Conservation (phyloP, 2,888 invertebrate species). For the Drosophila nr. medialis region DNA sequence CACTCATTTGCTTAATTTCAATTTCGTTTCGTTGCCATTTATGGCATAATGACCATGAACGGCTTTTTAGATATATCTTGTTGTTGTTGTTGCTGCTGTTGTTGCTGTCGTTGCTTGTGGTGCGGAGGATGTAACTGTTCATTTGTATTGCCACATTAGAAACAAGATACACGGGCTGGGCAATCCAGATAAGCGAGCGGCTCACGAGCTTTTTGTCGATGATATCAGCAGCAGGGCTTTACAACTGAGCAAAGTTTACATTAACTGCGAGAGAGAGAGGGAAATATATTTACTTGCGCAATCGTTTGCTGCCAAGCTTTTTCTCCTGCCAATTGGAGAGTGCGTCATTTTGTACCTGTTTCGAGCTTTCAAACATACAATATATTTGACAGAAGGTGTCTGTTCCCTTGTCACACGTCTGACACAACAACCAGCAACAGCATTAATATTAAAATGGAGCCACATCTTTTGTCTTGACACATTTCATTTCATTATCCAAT, state of each 20-base stretch:
- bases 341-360: slow-evolving; percentile 36
- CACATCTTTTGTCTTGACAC: slow-evolving; percentile 60
- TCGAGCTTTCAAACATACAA: slow-evolving; percentile 13
- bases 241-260: slow-evolving; percentile 14
- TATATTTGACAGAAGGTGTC: slow-evolving; percentile 31
- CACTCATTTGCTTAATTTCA: slow-evolving; percentile 79
- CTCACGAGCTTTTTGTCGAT: slow-evolving; percentile 43
- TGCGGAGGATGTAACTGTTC: slow-evolving; percentile 79
- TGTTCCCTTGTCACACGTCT: slow-evolving; percentile 32
- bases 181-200: slow-evolving; percentile 41
- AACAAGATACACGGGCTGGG: slow-evolving; percentile 47
- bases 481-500: slow-evolving; percentile 77
- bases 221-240: slow-evolving; percentile 56
- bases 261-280: background rate
- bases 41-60: slow-evolving; percentile 83
- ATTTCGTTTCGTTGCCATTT: slow-evolving; percentile 82
- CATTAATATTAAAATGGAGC: slow-evolving; percentile 43
- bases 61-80: slow-evolving; percentile 53
- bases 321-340: slow-evolving; percentile 42
- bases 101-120: slow-evolving; percentile 28
- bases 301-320: slow-evolving; percentile 41
- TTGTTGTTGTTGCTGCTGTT: slow-evolving; percentile 27
- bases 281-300: slow-evolving; percentile 33
- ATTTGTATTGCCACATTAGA: slow-evolving; percentile 54
- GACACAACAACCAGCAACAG: slow-evolving; percentile 28